These are phyloP conservation scores for Herpailurus yagouaroundi DNA, from an alignment of 2,113 vertebrate genomes.

Conservation along the genomic window DNA sequence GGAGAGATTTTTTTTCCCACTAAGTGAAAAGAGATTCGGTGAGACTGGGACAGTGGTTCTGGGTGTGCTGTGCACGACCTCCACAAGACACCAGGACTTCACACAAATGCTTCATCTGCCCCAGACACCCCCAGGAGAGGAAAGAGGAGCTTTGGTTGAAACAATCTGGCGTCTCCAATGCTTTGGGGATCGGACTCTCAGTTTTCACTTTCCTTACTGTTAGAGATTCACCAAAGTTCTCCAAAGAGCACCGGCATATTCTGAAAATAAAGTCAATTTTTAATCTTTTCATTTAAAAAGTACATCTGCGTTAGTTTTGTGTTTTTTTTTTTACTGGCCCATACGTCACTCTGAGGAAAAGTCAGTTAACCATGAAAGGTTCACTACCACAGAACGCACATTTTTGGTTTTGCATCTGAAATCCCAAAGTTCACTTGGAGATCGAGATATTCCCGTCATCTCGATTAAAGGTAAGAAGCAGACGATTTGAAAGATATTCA, in stretches of 20 bases:
- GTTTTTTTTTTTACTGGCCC: neutral
- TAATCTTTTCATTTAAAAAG: conserved; percentile 13
- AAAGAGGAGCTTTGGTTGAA: neutral
- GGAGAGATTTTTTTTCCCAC: neutral
- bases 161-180: neutral
- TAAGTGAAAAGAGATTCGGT: neutral
- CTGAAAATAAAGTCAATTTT: neutral
- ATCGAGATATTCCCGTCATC: neutral
- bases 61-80: no score
- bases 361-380: neutral
- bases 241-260: neutral
- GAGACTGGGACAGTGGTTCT: neutral
- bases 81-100: neutral
- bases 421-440: neutral
- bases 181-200: neutral
- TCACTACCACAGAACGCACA: neutral
- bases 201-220: neutral
- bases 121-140: accelerated
- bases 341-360: neutral
- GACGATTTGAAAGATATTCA: neutral
- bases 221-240: neutral
- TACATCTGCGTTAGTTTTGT: neutral
- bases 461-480: neutral
- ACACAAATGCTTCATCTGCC: neutral
- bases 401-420: neutral